Percentiles rank a stretch among this genome's conserved stretches.
Evolutionary conservation across 2,113 vertebrate genomes (phyloP).

Genomic region (Galemys pyrenaicus): DNA sequence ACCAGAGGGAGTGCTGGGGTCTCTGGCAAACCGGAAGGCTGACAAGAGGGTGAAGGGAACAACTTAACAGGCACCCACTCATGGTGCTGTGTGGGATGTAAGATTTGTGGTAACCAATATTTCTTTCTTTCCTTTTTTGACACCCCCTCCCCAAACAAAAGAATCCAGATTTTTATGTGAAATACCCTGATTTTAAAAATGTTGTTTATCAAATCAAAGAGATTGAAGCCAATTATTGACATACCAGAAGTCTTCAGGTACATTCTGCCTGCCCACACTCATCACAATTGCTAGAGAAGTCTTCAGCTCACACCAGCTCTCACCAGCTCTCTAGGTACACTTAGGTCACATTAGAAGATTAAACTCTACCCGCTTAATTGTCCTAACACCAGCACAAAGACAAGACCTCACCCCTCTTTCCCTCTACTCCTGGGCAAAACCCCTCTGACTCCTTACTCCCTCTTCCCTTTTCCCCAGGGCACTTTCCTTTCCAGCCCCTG

Average conservation of each 20-base stretch:
- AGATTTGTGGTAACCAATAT: background rate
- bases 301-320: background rate
- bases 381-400: background rate
- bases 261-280: background rate
- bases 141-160: background rate
- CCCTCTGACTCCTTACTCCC: no score
- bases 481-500: no score
- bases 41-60: fast-evolving
- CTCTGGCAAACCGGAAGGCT: fast-evolving
- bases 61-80: no score
- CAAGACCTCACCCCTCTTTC: background rate
- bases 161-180: background rate
- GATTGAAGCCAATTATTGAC: background rate
- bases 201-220: background rate
- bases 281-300: background rate
- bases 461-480: no score
- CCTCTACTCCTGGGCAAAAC: no score
- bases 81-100: fast-evolving
- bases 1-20: background rate
- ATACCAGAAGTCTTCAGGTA: background rate
- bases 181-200: background rate
- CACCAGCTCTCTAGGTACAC: background rate
- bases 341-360: background rate
- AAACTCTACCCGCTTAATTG: background rate
- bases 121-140: background rate